Evolutionary conservation across 2,888 invertebrate species (phyloP), one percentile per base, ranked within the genome.

Genomic region (Ichneumon xanthorius): DNA sequence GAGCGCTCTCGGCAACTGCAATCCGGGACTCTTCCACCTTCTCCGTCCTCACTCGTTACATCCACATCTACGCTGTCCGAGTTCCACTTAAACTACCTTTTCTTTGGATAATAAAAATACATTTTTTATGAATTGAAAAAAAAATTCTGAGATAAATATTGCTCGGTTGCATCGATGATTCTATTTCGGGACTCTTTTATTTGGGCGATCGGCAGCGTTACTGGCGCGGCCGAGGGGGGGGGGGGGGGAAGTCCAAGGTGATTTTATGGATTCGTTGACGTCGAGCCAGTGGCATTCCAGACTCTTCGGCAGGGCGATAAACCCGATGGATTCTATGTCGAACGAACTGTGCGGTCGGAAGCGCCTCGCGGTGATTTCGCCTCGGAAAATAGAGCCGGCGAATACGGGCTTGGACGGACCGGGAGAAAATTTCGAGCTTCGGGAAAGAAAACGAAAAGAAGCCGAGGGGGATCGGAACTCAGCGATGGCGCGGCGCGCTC

Each of bases 191-290:
- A 14, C 0, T 14, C 14, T 11, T 45, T 45, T 14, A 0, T 45
- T 14, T 14, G 14, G 3, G 4, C 45, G 45, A 45, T 14, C 11
- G 45, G 14, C 14, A 2, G 14, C 14, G 45, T 45, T 45, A 26
- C 22, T 14, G 58, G 11, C 22, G 19, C 58, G 58, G 4, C 11
- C 58, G 58, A 1, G 26, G 55, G 55, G 22, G 26, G 26, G 26
- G 9, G 14, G 55, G 26, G 26, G 26, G 26, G 26, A 2, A 22
- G 22, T 22, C 58, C 22, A 19, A 55, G 55, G 55, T 9, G 72
- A 77, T 72, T 86, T 86, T 86, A 84, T 78, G 81, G 75, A 73
- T 70, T 65, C 78, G 77, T 81, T 81, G 78, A 78, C 70, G 80
- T 16, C 70, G 70, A 70, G 70, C 30, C 30, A 14, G 14, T 26